phyloP scores from a whole-genome alignment of 2,888 invertebrate genomes.

The Mythimna vitellina region DNA sequence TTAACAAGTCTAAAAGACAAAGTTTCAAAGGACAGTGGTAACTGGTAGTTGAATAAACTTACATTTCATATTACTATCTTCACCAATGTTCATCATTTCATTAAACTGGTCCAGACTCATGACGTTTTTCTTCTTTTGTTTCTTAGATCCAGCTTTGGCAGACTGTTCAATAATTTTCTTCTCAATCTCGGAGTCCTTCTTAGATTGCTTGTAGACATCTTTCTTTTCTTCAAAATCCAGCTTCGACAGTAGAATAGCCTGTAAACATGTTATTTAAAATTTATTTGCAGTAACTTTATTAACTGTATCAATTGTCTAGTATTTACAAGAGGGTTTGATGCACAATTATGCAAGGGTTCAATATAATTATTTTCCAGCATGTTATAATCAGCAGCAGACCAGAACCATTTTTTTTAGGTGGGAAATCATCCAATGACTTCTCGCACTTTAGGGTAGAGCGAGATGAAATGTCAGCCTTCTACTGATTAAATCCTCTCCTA shows the following conservation, averaged over 20 bases:
- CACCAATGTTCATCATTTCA: slow-evolving; percentile 86
- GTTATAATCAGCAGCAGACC: no score
- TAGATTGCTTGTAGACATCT: slow-evolving; percentile 85
- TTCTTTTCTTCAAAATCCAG: slow-evolving; percentile 93
- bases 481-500: no score
- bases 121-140: slow-evolving; percentile 92
- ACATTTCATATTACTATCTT: slow-evolving; percentile 74
- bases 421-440: no score
- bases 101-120: slow-evolving; percentile 95
- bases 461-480: no score
- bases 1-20: neutral
- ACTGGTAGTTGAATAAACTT: slow-evolving; percentile 47
- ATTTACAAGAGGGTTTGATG: no score
- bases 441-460: no score
- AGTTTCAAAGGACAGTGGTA: neutral
- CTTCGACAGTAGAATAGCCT: slow-evolving; percentile 94
- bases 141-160: slow-evolving; percentile 78
- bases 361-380: no score
- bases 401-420: no score
- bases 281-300: neutral
- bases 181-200: slow-evolving; percentile 82
- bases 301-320: neutral
- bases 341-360: no score
- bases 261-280: slow-evolving; percentile 60
- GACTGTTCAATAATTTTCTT: slow-evolving; percentile 79